A percentile compares a stretch with the other conserved stretches of the same genome.
Conservation (phyloP, 2,797 vertebrate genomes). For the Silurus lanzhouensis region DNA sequence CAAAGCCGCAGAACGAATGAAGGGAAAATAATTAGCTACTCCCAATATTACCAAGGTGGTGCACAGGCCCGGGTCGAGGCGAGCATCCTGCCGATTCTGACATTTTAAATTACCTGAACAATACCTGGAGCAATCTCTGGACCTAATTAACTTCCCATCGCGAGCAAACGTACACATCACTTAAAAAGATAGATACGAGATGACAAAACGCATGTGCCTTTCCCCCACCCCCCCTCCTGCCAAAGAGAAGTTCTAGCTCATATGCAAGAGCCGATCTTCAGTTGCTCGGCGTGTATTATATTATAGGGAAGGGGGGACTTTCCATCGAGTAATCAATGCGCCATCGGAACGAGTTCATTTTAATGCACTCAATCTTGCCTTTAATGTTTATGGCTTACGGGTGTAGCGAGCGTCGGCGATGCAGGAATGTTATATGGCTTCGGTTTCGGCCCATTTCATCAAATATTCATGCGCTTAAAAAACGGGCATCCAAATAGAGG, state of each 20-base stretch:
- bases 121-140: slow-evolving; percentile 86
- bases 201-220: slow-evolving; percentile 57
- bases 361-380: slow-evolving; percentile 95
- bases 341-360: slow-evolving; percentile 97
- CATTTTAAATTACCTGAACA: slow-evolving; percentile 89
- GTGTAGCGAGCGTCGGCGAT: slow-evolving; percentile 89
- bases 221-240: not conserved
- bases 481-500: slow-evolving; percentile 93
- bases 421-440: slow-evolving; percentile 95
- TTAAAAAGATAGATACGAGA: slow-evolving; percentile 71
- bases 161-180: slow-evolving; percentile 74
- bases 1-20: slow-evolving; percentile 49
- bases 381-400: slow-evolving; percentile 96
- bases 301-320: slow-evolving; percentile 66
- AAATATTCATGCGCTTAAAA: slow-evolving; percentile 94
- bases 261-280: slow-evolving; percentile 63
- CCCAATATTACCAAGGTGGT: slow-evolving; percentile 76
- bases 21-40: slow-evolving; percentile 85
- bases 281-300: slow-evolving; percentile 65
- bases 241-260: slow-evolving; percentile 50
- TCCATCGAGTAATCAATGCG: slow-evolving; percentile 94
- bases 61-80: slow-evolving; percentile 71
- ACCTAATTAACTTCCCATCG: slow-evolving; percentile 89
- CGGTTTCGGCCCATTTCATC: slow-evolving; percentile 95
- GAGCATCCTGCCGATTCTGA: slow-evolving; percentile 77